phyloP scores from a whole-genome alignment of 2,113 vertebrate genomes.

The Macheiramphus alcinus region DNA sequence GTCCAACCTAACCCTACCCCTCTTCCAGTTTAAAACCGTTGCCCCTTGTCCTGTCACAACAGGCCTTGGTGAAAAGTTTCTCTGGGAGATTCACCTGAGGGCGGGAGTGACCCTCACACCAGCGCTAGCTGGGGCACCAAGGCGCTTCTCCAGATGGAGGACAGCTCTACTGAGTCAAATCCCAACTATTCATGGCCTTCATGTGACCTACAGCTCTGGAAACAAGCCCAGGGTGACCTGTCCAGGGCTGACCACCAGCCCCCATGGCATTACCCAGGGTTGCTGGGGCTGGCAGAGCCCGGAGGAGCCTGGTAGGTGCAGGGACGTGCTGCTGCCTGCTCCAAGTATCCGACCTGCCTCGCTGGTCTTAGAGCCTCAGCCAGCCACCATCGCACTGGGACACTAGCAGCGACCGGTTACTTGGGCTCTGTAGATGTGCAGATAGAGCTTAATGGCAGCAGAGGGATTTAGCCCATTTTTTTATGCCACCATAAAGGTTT shows the following conservation, averaged over 20 bases:
- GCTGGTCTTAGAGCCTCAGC: fast-evolving
- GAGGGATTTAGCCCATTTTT: not conserved
- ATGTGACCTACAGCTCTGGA: not conserved
- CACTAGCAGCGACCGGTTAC: not conserved
- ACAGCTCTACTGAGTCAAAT: not conserved
- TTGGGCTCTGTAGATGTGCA: not conserved
- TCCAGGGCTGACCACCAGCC: not conserved
- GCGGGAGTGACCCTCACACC: not conserved
- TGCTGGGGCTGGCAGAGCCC: not conserved
- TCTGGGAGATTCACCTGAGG: not conserved
- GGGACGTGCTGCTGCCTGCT: not conserved
- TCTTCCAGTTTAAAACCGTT: not conserved
- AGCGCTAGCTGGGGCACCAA: not conserved
- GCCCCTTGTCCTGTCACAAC: not conserved
- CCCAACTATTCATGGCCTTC: not conserved
- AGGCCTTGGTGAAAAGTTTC: not conserved
- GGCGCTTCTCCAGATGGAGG: not conserved
- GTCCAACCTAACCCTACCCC: not conserved
- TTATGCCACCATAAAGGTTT: not conserved
- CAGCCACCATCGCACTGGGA: not conserved
- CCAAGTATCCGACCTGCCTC: fast-evolving
- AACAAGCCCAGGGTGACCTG: not conserved
- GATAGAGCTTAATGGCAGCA: not conserved
- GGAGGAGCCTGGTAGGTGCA: not conserved
- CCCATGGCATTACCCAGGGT: fast-evolving